phyloP scores from a whole-genome alignment of 2,797 vertebrate species.

The Cercopithecus diana region DNA sequence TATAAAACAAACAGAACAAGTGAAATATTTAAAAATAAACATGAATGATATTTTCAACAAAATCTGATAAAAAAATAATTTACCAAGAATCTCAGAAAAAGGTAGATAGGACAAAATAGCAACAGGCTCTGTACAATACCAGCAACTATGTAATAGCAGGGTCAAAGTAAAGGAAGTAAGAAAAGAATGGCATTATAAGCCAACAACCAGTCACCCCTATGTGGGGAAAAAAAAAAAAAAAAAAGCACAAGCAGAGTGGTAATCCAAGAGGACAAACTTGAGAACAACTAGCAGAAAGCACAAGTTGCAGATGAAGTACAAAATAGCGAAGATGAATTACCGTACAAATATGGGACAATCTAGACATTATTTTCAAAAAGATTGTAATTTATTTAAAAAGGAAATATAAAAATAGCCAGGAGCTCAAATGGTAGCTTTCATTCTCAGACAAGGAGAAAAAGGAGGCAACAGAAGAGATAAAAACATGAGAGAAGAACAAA shows the following conservation, averaged over 20 bases:
- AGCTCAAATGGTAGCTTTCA: background rate
- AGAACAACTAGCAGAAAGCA: background rate
- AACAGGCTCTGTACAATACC: background rate
- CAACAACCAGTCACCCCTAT: background rate
- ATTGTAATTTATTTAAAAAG: background rate
- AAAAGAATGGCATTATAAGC: background rate
- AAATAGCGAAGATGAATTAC: background rate
- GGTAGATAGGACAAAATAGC: background rate
- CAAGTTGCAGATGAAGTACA: background rate
- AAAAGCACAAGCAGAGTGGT: background rate
- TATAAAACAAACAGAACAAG: background rate
- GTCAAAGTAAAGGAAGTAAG: background rate
- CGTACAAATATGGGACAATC: background rate
- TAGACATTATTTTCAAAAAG: background rate
- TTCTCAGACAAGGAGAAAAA: background rate
- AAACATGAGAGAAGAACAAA: background rate
- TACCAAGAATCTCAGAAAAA: background rate
- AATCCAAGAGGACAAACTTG: background rate
- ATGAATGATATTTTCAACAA: background rate
- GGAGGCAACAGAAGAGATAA: background rate
- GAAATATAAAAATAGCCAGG: background rate
- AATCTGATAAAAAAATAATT: background rate
- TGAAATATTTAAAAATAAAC: background rate
- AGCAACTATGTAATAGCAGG: background rate
- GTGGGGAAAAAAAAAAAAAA: too few relatives aligned